These are phyloP conservation scores for Ophraella communa DNA, from an alignment of 2,888 invertebrate genomes.

Conservation along the genomic window DNA sequence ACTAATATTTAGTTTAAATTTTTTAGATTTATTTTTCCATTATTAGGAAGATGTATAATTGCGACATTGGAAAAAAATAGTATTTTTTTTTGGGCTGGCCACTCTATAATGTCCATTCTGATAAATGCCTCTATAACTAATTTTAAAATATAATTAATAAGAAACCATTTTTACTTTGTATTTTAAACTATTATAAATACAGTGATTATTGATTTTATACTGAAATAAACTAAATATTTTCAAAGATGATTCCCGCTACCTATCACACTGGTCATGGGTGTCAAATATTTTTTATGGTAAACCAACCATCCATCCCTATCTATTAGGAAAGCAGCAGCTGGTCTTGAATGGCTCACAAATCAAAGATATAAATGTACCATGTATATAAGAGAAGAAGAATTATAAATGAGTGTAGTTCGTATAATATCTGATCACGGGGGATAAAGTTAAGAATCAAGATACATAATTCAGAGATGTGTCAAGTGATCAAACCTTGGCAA, in stretches of 20 bases:
- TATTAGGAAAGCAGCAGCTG: conserved; percentile 35
- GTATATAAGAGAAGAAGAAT: conserved; percentile 28
- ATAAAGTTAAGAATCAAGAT: conserved; percentile 40
- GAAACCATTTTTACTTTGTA: too few species aligned
- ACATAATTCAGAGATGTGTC: conserved; percentile 40
- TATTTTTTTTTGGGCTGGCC: too few species aligned
- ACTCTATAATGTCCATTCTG: too few species aligned
- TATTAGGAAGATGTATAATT: too few species aligned
- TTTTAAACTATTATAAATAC: too few species aligned
- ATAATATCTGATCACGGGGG: conserved; percentile 39
- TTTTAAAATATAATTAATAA: too few species aligned
- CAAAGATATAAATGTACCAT: conserved; percentile 36
- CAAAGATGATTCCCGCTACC: background rate
- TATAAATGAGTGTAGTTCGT: conserved; percentile 37
- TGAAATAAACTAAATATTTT: too few species aligned
- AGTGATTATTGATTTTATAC: too few species aligned
- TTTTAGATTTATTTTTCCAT: too few species aligned
- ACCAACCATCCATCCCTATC: conserved; percentile 27
- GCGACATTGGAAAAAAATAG: too few species aligned
- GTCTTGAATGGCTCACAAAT: conserved; percentile 34
- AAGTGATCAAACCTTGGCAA: conserved; percentile 40
- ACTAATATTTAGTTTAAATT: too few species aligned
- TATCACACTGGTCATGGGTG: background rate
- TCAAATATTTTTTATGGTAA: conserved; percentile 5
- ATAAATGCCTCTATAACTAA: too few species aligned